Conservation (phyloP, 2,797 vertebrate genomes). For the Eulemur rubriventer region DNA sequence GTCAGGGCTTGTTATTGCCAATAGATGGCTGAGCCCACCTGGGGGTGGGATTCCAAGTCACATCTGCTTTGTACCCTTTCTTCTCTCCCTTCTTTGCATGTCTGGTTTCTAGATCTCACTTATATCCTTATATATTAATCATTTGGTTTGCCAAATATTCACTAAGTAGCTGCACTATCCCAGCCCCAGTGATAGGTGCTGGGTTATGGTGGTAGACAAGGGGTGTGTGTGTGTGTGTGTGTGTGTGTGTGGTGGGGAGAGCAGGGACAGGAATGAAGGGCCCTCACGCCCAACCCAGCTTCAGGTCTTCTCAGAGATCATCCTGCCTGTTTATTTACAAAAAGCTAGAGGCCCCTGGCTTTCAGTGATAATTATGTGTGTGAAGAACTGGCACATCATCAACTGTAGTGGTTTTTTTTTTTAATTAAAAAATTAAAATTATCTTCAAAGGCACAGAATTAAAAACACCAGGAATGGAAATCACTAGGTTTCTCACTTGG, state of each 20-base stretch:
- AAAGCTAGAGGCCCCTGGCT: not conserved
- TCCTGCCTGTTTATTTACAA: conserved; percentile 30
- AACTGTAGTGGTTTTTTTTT: conserved; percentile 24
- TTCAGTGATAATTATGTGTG: conserved; percentile 17
- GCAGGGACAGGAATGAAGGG: not conserved
- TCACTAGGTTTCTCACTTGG: conserved; percentile 48
- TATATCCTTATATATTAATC: not conserved
- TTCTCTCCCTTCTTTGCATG: not conserved
- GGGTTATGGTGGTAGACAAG: not conserved
- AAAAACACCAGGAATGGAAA: conserved; percentile 68
- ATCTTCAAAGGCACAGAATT: conserved; percentile 70
- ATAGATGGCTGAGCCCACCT: not conserved
- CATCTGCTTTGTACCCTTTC: not conserved
- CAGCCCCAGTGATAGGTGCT: not conserved
- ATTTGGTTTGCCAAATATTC: not conserved
- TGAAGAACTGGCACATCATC: conserved; percentile 65
- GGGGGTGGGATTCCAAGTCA: not conserved
- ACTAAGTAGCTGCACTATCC: not conserved
- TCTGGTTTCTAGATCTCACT: not conserved
- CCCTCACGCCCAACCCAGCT: not conserved
- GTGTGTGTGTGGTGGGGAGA: not conserved
- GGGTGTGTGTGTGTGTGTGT: not conserved
- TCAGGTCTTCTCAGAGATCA: not conserved
- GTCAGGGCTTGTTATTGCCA: not conserved
- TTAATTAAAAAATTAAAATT: conserved; percentile 68